Conservation (phyloP, 2,888 invertebrate genomes). For the Sericinus montela region DNA sequence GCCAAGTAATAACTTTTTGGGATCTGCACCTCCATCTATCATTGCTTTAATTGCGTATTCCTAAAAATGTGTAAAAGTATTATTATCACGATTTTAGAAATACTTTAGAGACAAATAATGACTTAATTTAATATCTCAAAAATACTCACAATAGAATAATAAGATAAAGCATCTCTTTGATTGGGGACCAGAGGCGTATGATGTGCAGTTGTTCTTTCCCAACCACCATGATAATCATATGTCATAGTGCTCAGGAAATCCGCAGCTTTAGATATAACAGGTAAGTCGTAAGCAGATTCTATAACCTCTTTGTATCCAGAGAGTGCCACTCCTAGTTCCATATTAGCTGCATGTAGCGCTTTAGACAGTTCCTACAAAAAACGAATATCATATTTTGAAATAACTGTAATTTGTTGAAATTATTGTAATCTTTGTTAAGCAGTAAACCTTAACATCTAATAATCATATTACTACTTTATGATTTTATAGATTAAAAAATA, state of each 20-base stretch:
- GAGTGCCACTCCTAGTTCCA: constrained; percentile 89
- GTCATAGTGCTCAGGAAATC: constrained; percentile 93
- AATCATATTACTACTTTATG: too few relatives aligned
- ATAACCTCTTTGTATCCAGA: constrained; percentile 96
- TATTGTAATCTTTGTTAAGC: too few relatives aligned
- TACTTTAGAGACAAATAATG: background rate
- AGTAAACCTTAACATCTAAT: too few relatives aligned
- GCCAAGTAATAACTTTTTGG: constrained; percentile 88
- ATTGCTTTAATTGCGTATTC: constrained; percentile 90
- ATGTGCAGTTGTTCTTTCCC: constrained; percentile 90
- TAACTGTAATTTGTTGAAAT: too few relatives aligned
- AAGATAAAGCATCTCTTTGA: constrained; percentile 83
- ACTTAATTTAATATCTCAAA: background rate
- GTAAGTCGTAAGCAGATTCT: constrained; percentile 89
- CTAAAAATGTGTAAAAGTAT: constrained; percentile 50
- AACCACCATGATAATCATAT: constrained; percentile 94
- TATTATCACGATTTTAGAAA: too few relatives aligned
- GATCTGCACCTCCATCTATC: constrained; percentile 85
- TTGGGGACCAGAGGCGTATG: constrained; percentile 87
- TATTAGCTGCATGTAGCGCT: constrained; percentile 82
- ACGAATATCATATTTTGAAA: background rate
- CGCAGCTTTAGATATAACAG: constrained; percentile 82
- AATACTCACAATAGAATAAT: constrained; percentile 86
- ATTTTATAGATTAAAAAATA: too few relatives aligned
- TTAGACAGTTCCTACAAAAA: constrained; percentile 79